A percentile compares a stretch with the other conserved stretches of the same genome.
phyloP scores from a whole-genome alignment of 2,888 invertebrate species.

The Teinopalpus imperialis region DNA sequence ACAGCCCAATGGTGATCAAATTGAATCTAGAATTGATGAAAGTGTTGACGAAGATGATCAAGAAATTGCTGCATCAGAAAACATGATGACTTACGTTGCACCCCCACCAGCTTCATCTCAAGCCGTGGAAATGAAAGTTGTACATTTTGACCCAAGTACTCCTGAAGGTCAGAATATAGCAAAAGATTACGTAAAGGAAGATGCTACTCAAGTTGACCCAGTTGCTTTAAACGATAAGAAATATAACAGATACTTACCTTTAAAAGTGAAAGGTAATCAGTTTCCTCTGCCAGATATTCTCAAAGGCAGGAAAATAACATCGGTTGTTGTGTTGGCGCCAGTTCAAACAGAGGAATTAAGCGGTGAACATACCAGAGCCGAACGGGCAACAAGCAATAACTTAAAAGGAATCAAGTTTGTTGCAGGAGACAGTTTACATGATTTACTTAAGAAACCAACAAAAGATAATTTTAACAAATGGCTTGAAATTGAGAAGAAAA shows the following conservation, averaged over 20 bases:
- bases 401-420: constrained; percentile 87
- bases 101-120: constrained; percentile 64
- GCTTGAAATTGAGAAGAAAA: constrained; percentile 89
- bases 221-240: constrained; percentile 88
- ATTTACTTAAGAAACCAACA: constrained; percentile 88
- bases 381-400: constrained; percentile 78
- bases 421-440: constrained; percentile 88
- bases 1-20: constrained; percentile 82
- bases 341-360: constrained; percentile 86
- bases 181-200: constrained; percentile 86
- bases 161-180: constrained; percentile 87
- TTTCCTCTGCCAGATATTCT: constrained; percentile 92
- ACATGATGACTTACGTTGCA: constrained; percentile 58
- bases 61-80: constrained; percentile 82
- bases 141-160: constrained; percentile 89
- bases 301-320: constrained; percentile 89
- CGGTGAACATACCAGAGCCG: constrained; percentile 70
- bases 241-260: constrained; percentile 91
- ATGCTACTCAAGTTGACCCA: constrained; percentile 88
- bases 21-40: constrained; percentile 73
- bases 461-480: constrained; percentile 90
- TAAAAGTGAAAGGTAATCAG: constrained; percentile 92
- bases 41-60: constrained; percentile 74
- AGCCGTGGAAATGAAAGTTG: constrained; percentile 92
- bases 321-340: constrained; percentile 92